Conservation (phyloP, 2,797 vertebrate species). For the Epinephelus coioides region DNA sequence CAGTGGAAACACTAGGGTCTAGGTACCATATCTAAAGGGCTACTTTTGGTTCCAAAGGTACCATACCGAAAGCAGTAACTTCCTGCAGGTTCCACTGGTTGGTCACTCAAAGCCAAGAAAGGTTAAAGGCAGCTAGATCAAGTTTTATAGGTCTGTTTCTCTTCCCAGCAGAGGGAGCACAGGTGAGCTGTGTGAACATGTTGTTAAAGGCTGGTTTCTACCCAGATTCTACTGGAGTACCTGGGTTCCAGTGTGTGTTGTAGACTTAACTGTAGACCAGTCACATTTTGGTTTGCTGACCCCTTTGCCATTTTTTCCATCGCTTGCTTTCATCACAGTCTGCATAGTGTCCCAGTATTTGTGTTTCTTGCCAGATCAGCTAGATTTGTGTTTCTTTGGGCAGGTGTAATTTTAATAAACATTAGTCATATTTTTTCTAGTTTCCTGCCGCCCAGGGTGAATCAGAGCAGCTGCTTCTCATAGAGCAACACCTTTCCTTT, state of each 20-base stretch:
- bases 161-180: not conserved
- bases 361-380: slow-evolving; percentile 5
- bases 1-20: no score
- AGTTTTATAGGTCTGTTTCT: not conserved
- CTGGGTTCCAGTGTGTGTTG: not conserved
- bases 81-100: no score
- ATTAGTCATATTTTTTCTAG: not conserved
- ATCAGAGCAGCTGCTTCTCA: slow-evolving; percentile 21
- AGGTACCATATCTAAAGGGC: no score
- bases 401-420: not conserved
- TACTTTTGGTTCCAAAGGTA: no score
- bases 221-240: not conserved
- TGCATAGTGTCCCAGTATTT: slow-evolving; percentile 15
- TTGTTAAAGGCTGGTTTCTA: not conserved
- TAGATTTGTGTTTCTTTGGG: not conserved
- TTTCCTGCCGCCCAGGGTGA: not conserved
- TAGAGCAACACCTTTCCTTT: not conserved
- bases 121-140: no score
- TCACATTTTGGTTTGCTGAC: not conserved
- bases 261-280: not conserved
- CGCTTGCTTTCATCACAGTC: slow-evolving; percentile 1
- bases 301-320: not conserved
- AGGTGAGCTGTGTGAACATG: not conserved
- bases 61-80: no score
- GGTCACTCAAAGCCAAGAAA: no score